Base-by-base conservation (phyloP, 2,113 vertebrate genomes). In the Cacatua alba region DNA sequence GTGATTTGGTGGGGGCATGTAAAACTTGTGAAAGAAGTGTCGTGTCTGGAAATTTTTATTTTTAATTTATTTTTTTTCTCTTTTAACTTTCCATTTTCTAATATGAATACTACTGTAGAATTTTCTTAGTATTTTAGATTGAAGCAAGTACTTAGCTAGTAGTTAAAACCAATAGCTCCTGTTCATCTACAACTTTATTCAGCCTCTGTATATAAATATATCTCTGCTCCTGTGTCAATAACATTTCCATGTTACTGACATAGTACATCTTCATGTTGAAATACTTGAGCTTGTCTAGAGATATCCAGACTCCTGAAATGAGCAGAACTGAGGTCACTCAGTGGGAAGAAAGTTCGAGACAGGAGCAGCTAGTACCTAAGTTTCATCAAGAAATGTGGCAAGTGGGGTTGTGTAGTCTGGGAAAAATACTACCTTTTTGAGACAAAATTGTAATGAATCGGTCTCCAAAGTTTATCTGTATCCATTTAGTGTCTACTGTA, bases 131-230 rank as follows among this genome's bases (percentile, higher is more conserved):
- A 11, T 49, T 78, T 68, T 28, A n/a, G 33, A 75, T 19, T n/a
- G 43, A 62, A 88, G 17, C 13, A 29, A 39, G 3, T 60, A 3
- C 65, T 55, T 19, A 53, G 10, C 3, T 64, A 43, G 20, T 26
- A 24, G 20, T 25, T 52, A 59, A 91, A 63, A 25, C 7, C 11
- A 41, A 0, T 31, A 37, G 28, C 8, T 60, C 3, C 12, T 33
- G 13, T 59, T 94, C 4, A 31, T 25, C 13, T 59, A 41, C 24
- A 28, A 7, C 29, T 48, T 29, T n/a, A 8, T 78, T 2, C 62
- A 76, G 28, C 39, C 6, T 39, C 41, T 31, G 7, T 24, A 2
- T 13, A 1, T 2, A 19, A 39, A 13, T 4, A 1, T 0, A 2
- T 43, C 14, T 51, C 23, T 69, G 17, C 10, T 3, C 6, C 7